Conservation (phyloP, 2,888 invertebrate species). For the Tetheella fluctuosa region DNA sequence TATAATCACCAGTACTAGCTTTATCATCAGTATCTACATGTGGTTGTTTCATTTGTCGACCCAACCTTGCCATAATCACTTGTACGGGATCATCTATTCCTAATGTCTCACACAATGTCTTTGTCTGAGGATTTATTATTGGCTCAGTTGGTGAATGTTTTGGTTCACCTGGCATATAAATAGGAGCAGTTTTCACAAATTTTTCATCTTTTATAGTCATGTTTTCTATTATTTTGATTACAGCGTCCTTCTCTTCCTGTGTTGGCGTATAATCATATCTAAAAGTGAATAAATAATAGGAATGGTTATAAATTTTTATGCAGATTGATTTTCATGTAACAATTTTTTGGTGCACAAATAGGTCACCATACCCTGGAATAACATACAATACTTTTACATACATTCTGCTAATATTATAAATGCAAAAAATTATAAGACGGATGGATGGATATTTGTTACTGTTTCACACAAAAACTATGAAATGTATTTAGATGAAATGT, state of each 20-base stretch:
- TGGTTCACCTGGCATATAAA: constrained; percentile 77
- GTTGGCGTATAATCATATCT: constrained; percentile 90
- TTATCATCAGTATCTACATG: constrained; percentile 18
- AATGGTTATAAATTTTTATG: neutral
- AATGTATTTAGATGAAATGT: neutral
- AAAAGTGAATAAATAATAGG: constrained; percentile 39
- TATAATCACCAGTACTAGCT: constrained; percentile 20
- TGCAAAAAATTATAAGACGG: too few species aligned
- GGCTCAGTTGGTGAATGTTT: constrained; percentile 74
- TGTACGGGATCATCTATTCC: constrained; percentile 93
- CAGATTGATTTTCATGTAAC: neutral
- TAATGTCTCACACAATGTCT: constrained; percentile 86
- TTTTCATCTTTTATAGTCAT: constrained; percentile 88
- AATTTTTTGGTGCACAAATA: too few species aligned
- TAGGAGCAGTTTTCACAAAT: constrained; percentile 90
- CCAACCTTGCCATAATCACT: constrained; percentile 82
- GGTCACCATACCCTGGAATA: too few species aligned
- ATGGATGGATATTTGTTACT: too few species aligned
- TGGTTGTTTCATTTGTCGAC: constrained; percentile 66
- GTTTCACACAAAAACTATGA: too few species aligned
- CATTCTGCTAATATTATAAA: too few species aligned
- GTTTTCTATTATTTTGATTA: constrained; percentile 86
- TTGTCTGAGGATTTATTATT: constrained; percentile 88
- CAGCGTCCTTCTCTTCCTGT: constrained; percentile 87
- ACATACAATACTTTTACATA: too few species aligned